phyloP scores from a whole-genome alignment of 2,888 invertebrate species.

The Boloria selene region DNA sequence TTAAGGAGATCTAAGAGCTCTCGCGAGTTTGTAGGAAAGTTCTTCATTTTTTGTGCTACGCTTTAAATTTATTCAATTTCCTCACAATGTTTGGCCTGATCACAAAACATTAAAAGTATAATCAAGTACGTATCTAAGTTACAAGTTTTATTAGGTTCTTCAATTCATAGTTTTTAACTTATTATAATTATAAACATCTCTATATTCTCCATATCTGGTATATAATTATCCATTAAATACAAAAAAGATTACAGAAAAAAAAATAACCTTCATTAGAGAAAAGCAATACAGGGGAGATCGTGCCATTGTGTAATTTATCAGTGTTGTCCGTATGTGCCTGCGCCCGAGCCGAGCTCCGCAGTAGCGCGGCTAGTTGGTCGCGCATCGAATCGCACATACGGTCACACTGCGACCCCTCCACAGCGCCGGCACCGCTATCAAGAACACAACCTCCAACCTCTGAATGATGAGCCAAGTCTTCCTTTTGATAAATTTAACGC shows the following conservation, averaged over 20 bases:
- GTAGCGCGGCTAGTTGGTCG: conserved; percentile 69
- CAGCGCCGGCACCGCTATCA: conserved; percentile 59
- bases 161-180: too few relatives aligned
- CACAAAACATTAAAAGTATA: too few relatives aligned
- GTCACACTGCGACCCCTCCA: conserved; percentile 48
- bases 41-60: too few relatives aligned
- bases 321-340: conserved; percentile 55
- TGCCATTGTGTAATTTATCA: conserved; percentile 67
- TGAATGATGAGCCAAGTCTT: conserved; percentile 42
- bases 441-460: conserved; percentile 38
- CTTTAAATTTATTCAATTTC: too few relatives aligned
- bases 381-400: conserved; percentile 78
- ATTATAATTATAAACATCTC: too few relatives aligned
- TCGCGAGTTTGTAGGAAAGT: too few relatives aligned
- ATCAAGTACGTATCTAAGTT: too few relatives aligned
- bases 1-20: too few relatives aligned
- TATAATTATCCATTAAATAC: too few relatives aligned
- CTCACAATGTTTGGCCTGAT: too few relatives aligned
- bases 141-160: too few relatives aligned
- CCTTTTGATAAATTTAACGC: conserved; percentile 45
- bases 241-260: not conserved
- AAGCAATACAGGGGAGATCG: conserved; percentile 63
- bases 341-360: conserved; percentile 65
- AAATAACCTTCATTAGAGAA: conserved; percentile 66
- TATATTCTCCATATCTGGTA: too few relatives aligned